phyloP scores from a whole-genome alignment of 2,888 invertebrate genomes.

The Melanostoma scalare region DNA sequence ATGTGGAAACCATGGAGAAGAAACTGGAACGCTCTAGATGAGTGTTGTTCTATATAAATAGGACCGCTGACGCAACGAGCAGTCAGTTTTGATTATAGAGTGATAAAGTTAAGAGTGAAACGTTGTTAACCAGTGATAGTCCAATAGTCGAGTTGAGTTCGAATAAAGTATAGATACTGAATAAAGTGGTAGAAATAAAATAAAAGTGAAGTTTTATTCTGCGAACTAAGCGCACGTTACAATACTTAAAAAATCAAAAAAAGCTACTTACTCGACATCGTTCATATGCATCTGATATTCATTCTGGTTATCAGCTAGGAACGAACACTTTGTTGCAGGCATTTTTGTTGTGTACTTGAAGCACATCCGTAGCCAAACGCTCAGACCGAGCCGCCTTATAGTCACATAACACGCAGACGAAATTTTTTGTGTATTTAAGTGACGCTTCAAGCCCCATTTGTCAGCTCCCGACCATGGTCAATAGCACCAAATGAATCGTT shows the following conservation, averaged over 20 bases:
- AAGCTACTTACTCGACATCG: conserved; percentile 87
- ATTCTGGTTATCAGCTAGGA: conserved; percentile 91
- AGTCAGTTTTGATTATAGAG: too few relatives aligned
- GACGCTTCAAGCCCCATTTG: conserved; percentile 96
- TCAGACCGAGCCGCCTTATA: conserved; percentile 96
- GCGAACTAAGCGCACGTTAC: too few relatives aligned
- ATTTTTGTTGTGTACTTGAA: conserved; percentile 95
- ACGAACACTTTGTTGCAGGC: conserved; percentile 94
- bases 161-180: too few relatives aligned
- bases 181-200: too few relatives aligned
- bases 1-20: too few relatives aligned
- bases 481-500: conserved; percentile 92
- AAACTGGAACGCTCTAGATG: too few relatives aligned
- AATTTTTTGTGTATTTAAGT: conserved; percentile 95
- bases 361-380: conserved; percentile 93
- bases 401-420: conserved; percentile 94
- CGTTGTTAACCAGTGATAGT: too few relatives aligned
- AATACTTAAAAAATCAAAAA: conserved; percentile 40
- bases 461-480: conserved; percentile 96
- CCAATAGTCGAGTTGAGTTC: too few relatives aligned
- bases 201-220: too few relatives aligned
- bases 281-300: conserved; percentile 90
- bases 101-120: too few relatives aligned
- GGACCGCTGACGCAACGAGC: too few relatives aligned
- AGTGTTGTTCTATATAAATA: too few relatives aligned